Evolutionary conservation across 2,888 invertebrate species (phyloP).

Genomic region (Suillia variegata): DNA sequence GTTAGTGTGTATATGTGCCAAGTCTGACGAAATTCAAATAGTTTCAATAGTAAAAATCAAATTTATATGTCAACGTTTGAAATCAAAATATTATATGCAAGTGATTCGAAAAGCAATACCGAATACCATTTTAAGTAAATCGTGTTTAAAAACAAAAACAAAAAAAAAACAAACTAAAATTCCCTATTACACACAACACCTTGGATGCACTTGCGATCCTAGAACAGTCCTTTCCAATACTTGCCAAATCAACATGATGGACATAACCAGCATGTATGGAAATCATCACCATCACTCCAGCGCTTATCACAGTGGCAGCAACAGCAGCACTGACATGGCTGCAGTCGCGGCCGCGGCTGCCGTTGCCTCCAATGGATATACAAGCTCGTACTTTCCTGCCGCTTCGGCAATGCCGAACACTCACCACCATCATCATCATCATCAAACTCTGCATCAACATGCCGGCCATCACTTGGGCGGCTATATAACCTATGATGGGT

Average conservation of each 20-base stretch:
- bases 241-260: constrained; percentile 59
- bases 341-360: constrained; percentile 31
- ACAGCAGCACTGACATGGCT: constrained; percentile 34
- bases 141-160: neutral
- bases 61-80: constrained; percentile 7
- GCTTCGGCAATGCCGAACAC: constrained; percentile 32
- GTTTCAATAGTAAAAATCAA: constrained; percentile 7
- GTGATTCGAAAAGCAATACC: constrained; percentile 2
- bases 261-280: constrained; percentile 62
- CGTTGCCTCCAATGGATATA: constrained; percentile 47
- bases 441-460: constrained; percentile 31
- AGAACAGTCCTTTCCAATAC: no score
- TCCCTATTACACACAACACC: neutral
- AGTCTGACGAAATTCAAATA: neutral
- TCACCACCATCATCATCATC: constrained; percentile 33
- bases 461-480: constrained; percentile 44
- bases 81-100: neutral
- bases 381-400: constrained; percentile 47
- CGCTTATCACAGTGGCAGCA: constrained; percentile 48
- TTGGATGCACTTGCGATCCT: no score
- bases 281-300: constrained; percentile 58
- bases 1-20: no score
- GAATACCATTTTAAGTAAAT: neutral
- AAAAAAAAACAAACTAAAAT: neutral
- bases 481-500: constrained; percentile 49